phyloP scores from a whole-genome alignment of 2,797 vertebrate species.

The Phoebastria nigripes region DNA sequence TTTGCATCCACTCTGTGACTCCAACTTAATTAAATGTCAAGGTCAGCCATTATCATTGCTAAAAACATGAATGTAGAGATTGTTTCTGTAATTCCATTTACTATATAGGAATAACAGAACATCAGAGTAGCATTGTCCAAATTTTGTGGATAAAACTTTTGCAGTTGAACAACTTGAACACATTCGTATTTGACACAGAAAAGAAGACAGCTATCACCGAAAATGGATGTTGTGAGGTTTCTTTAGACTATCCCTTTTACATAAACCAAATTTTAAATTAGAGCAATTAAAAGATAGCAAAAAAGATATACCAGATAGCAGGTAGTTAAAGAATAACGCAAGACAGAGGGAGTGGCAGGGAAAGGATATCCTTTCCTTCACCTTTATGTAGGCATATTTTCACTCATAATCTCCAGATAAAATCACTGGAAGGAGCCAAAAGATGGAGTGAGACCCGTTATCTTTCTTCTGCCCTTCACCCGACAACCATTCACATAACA shows the following conservation, averaged over 20 bases:
- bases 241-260: background rate
- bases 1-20: background rate
- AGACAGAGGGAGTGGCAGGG: background rate
- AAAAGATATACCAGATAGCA: background rate
- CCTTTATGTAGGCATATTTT: background rate
- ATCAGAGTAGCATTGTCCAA: background rate
- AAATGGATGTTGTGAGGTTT: background rate
- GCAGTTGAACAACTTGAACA: background rate
- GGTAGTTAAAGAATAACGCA: background rate
- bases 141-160: background rate
- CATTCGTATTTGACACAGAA: background rate
- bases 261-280: background rate
- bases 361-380: background rate
- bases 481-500: background rate
- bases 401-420: background rate
- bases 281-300: background rate
- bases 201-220: background rate
- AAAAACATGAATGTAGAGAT: background rate
- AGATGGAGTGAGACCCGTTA: background rate
- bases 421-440: background rate
- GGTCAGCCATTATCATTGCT: background rate
- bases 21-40: background rate
- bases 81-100: background rate
- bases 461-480: background rate
- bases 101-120: background rate